A percentile compares a stretch with the other conserved stretches of the same genome.
Conservation (phyloP, 2,888 invertebrate genomes). For the Julus scandinavius region DNA sequence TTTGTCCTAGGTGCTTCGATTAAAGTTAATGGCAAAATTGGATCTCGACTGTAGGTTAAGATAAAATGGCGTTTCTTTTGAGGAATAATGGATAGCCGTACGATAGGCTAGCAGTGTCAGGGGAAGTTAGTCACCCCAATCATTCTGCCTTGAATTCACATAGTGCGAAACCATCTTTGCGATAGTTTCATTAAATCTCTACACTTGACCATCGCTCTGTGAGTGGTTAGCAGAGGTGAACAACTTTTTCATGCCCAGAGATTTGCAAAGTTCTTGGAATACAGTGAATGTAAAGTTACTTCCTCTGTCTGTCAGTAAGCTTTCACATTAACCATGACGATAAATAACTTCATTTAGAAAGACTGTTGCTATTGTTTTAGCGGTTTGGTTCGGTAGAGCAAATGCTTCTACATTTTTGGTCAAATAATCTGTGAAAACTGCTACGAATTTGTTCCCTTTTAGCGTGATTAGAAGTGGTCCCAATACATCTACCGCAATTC, state of each 20-base stretch:
- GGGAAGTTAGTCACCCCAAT: constrained; percentile 42
- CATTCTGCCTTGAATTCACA: background rate
- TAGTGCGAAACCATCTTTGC: background rate
- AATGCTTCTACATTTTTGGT: constrained; percentile 22
- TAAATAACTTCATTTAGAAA: background rate
- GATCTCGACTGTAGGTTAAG: constrained; percentile 15
- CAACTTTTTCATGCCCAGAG: background rate
- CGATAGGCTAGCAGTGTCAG: background rate
- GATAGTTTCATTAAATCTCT: constrained; percentile 42
- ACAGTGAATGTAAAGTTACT: background rate
- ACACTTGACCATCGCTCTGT: constrained; percentile 36
- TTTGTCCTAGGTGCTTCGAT: background rate
- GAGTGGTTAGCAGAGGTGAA: constrained; percentile 48
- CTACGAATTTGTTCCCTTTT: background rate
- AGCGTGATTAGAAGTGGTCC: background rate
- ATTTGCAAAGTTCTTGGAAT: background rate
- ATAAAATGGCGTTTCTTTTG: constrained; percentile 44
- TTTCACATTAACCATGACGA: background rate
- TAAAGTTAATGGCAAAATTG: background rate
- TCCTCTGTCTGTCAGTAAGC: background rate
- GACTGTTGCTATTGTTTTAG: background rate
- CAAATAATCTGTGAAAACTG: background rate
- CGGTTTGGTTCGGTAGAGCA: background rate
- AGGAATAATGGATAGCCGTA: background rate
- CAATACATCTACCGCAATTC: background rate